phyloP scores from a whole-genome alignment of 2,797 vertebrate species.

The Gouania willdenowi region DNA sequence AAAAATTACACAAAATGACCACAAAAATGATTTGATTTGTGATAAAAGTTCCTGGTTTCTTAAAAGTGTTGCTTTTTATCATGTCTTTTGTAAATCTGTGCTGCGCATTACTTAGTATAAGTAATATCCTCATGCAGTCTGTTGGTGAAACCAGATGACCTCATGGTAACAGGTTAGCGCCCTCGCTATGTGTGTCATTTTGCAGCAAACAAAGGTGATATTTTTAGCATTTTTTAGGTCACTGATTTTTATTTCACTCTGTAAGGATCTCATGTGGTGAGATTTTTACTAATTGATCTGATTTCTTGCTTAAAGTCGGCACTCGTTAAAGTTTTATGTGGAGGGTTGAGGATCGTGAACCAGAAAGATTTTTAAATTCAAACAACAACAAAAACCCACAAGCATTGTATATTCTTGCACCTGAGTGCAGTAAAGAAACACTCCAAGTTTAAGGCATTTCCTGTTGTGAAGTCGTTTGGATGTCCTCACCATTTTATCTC shows the following conservation, averaged over 20 bases:
- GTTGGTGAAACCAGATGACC: conserved; percentile 59
- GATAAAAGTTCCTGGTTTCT: too few relatives aligned
- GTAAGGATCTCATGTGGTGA: conserved; percentile 43
- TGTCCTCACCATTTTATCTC: conserved; percentile 20
- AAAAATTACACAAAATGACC: too few relatives aligned
- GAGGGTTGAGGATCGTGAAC: conserved; percentile 50
- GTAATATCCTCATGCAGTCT: conserved; percentile 20
- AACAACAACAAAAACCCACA: conserved; percentile 67
- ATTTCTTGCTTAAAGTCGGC: conserved; percentile 60
- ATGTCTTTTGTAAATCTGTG: too few relatives aligned
- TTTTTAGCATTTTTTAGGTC: conserved; percentile 35
- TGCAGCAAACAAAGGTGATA: conserved; percentile 43
- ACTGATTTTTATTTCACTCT: conserved; percentile 36
- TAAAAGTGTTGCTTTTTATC: too few relatives aligned
- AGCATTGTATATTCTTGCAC: conserved; percentile 70
- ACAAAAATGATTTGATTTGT: too few relatives aligned
- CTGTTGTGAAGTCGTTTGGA: conserved; percentile 49
- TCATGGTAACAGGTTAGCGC: conserved; percentile 57
- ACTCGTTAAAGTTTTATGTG: conserved; percentile 72
- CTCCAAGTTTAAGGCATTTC: conserved; percentile 51
- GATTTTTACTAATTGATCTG: conserved; percentile 60
- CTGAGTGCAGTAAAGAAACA: conserved; percentile 68
- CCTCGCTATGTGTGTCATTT: conserved; percentile 53
- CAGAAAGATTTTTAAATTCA: conserved; percentile 52
- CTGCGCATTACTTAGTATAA: too few relatives aligned